Evolutionary conservation across 2,113 vertebrate species (phyloP).

Genomic region (Rhea americana): DNA sequence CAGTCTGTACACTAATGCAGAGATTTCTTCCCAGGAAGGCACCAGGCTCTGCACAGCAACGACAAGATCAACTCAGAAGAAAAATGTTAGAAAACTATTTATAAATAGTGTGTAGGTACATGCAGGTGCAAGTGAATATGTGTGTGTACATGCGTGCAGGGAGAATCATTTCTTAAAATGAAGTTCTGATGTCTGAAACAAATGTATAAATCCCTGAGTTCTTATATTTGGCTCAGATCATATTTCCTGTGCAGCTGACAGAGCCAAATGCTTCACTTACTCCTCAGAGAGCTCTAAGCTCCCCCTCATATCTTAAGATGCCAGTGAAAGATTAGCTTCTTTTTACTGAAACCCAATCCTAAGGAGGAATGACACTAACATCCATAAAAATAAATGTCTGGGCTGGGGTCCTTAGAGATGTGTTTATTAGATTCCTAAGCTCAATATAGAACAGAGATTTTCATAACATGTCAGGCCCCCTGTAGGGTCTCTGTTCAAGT

Average conservation of each 20-base stretch:
- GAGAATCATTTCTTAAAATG: constrained; percentile 61
- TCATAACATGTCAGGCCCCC: background rate
- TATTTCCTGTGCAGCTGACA: constrained; percentile 62
- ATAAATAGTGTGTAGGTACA: background rate
- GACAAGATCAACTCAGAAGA: background rate
- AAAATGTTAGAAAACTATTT: background rate
- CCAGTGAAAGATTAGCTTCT: constrained; percentile 78
- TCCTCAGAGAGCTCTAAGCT: constrained; percentile 54
- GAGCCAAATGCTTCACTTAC: constrained; percentile 59
- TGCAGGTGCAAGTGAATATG: background rate
- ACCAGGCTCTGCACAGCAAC: background rate
- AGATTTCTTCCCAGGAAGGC: background rate
- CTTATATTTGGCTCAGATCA: constrained; percentile 57
- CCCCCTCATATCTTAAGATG: constrained; percentile 66
- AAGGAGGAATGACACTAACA: constrained; percentile 45
- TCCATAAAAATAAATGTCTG: constrained; percentile 73
- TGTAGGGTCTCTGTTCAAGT: background rate
- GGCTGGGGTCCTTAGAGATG: constrained; percentile 27
- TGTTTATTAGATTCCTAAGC: constrained; percentile 5
- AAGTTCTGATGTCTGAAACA: constrained; percentile 3
- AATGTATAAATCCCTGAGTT: constrained; percentile 21
- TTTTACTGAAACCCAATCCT: constrained; percentile 69
- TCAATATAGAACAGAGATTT: background rate
- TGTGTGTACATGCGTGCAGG: background rate
- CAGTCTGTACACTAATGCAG: background rate